A percentile compares a stretch with the other conserved stretches of the same genome.
Conservation (phyloP, 2,888 invertebrate species). For the Oligia latruncula region DNA sequence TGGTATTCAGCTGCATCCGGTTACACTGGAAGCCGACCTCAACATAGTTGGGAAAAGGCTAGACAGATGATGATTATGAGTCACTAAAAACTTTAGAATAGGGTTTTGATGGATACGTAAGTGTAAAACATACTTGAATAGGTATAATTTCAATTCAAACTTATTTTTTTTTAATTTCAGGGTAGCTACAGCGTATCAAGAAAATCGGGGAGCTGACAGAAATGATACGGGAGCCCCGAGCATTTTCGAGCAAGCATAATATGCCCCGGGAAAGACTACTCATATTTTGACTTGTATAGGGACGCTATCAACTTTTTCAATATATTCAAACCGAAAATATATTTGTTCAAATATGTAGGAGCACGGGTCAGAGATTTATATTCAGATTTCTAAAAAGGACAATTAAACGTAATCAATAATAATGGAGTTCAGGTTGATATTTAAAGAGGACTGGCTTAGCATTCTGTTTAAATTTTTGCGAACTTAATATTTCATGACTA, state of each 20-base stretch:
- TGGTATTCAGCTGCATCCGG: no score
- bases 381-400: not conserved
- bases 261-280: no score
- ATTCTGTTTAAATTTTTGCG: not conserved
- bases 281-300: no score
- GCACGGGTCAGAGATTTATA: not conserved
- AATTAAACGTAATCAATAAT: no score
- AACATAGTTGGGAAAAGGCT: no score
- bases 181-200: not conserved
- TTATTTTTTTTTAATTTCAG: not conserved
- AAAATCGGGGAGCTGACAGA: not conserved
- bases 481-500: not conserved
- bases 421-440: not conserved
- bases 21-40: no score
- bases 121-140: not conserved
- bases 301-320: no score
- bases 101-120: not conserved
- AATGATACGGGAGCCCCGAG: not conserved
- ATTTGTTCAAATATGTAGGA: not conserved
- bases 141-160: not conserved
- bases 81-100: not conserved
- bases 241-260: not conserved
- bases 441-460: not conserved
- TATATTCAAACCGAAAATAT: not conserved
- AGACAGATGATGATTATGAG: not conserved